Base-by-base conservation (phyloP, 2,797 vertebrate species). In the Denticeps clupeoides region DNA sequence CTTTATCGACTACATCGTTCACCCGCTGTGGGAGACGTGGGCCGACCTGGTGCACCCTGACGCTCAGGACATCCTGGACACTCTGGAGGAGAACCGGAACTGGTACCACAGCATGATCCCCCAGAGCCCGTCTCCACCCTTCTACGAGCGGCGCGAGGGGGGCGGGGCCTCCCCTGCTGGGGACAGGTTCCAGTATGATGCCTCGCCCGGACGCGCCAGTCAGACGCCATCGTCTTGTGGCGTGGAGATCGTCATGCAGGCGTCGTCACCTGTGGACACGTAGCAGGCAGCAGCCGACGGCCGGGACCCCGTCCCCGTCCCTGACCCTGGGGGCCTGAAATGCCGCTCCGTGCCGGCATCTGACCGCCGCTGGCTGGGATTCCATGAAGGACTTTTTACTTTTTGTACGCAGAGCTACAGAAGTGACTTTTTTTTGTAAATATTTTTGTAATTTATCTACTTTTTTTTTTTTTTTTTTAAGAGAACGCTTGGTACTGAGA, bases 91-190 rank as follows among this genome's bases (percentile, higher is more conserved):
- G 71, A 99, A 99, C 78, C 85, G 95, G 71, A 97, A 97, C 86
- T 99, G 95, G 93, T 99, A 99, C 79, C 93, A 97, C 77, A 92
- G 92, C 74, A 99, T 95, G 90, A 93, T 99, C 64, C 93, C 92
- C 12, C 91, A 93, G 72, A 99, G 95, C 62, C 95, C 95, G 0
- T 99, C 95, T 7, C 93, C 95, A 47, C 90, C 93, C 0, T 85
- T 93, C 67, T 93, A 93, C 2, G 81, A 86, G 49, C 74, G 77
- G 26, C 86, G 80, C 26, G 78, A 78, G 47, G 89, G 89, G 51
- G 87, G 85, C 64, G 81, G 79, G 35, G 82, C 75, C 9, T 71
- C 65, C 11, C 69, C 83, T 11, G 80, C 72, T 41, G 77, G 74
- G n/a, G 89, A 83, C 59, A 96, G 92, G 69, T 99, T 99, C 70